Evolutionary conservation across 2,797 vertebrate species (phyloP).

Genomic region (Monodelphis domestica): DNA sequence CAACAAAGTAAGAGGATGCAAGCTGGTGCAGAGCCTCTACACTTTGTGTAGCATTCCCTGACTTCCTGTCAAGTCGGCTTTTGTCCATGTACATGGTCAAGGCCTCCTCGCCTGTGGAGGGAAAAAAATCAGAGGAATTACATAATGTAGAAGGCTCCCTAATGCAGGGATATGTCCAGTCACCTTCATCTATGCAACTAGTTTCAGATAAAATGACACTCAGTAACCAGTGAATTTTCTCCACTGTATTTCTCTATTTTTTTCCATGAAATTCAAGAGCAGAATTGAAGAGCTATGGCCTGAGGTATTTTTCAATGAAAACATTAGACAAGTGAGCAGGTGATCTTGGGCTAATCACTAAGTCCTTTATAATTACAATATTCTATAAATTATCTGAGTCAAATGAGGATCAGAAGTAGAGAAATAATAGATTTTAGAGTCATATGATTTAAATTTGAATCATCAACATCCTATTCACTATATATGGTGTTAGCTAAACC

Average conservation of each 20-base stretch:
- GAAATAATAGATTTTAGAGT: neutral
- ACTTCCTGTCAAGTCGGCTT: constrained; percentile 95
- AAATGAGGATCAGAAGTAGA: neutral
- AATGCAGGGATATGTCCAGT: neutral
- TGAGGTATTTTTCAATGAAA: neutral
- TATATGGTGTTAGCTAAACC: neutral
- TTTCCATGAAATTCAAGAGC: constrained; percentile 10
- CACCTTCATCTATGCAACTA: fast-evolving
- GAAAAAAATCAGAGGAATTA: constrained; percentile 46
- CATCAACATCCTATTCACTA: neutral
- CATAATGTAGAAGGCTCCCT: neutral
- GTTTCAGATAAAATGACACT: neutral
- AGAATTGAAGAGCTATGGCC: neutral
- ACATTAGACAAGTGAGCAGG: neutral
- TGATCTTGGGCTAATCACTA: neutral
- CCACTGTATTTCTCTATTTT: neutral
- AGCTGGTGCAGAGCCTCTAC: constrained; percentile 98
- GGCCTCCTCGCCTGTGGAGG: constrained; percentile 94
- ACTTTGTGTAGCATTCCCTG: constrained; percentile 95
- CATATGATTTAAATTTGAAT: neutral
- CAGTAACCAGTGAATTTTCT: neutral
- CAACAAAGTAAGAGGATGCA: constrained; percentile 98
- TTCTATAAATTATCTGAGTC: neutral
- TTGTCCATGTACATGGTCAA: constrained; percentile 99
- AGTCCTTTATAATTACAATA: neutral